Conservation (phyloP, 2,797 vertebrate species). For the Ptychobarbus kaznakovi region DNA sequence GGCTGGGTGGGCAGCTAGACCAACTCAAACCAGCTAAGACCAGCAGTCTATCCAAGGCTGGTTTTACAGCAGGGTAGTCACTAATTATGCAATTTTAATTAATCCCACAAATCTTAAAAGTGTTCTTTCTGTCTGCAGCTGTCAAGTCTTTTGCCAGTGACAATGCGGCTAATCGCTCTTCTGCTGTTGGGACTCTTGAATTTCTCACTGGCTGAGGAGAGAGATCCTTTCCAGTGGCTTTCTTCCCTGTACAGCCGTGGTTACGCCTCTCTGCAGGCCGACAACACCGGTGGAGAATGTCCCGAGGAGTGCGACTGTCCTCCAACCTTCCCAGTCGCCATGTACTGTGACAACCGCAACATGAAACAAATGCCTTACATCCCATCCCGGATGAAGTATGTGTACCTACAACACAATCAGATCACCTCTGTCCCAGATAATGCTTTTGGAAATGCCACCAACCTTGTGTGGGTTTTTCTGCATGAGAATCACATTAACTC, state of each 20-base stretch:
- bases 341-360: slow-evolving; percentile 93
- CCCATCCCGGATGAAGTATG: slow-evolving; percentile 90
- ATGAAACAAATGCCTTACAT: slow-evolving; percentile 88
- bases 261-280: slow-evolving; percentile 69
- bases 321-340: slow-evolving; percentile 88
- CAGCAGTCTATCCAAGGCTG: neutral
- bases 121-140: slow-evolving; percentile 29
- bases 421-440: slow-evolving; percentile 85
- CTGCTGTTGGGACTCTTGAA: slow-evolving; percentile 76
- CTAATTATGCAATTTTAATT: neutral
- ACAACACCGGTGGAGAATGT: slow-evolving; percentile 78
- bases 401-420: slow-evolving; percentile 94
- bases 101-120: neutral
- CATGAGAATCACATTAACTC: slow-evolving; percentile 90
- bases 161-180: slow-evolving; percentile 77
- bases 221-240: slow-evolving; percentile 86
- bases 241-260: slow-evolving; percentile 75
- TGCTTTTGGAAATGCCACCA: slow-evolving; percentile 88
- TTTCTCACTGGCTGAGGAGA: slow-evolving; percentile 72
- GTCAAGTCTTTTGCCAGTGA: slow-evolving; percentile 28
- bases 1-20: neutral
- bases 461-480: slow-evolving; percentile 91
- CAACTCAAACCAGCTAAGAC: neutral
- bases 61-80: neutral
- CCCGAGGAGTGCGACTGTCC: slow-evolving; percentile 93